These are phyloP conservation scores for Stegodyphus dumicola DNA, from an alignment of 1,140 invertebrate genomes.

Conservation along the genomic window DNA sequence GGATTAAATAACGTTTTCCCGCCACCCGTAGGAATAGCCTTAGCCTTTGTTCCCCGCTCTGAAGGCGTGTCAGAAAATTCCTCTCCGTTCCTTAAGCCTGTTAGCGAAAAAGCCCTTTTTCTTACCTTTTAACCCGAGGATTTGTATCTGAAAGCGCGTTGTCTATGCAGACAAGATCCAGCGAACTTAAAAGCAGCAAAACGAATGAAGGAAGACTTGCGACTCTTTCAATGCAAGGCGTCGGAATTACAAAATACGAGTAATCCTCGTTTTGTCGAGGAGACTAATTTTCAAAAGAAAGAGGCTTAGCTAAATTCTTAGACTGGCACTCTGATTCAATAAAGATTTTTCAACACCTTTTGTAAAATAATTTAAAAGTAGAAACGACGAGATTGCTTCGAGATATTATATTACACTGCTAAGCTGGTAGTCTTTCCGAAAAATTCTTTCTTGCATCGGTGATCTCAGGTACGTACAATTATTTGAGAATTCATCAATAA, in stretches of 20 bases:
- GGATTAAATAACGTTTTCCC: conserved; percentile 57
- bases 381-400: no score
- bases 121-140: conserved; percentile 52
- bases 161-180: not conserved
- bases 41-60: not conserved
- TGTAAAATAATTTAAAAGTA: no score
- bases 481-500: no score
- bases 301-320: conserved; percentile 44
- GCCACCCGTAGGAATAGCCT: conserved; percentile 7
- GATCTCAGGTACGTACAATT: no score
- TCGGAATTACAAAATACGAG: conserved; percentile 1
- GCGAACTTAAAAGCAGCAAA: no score
- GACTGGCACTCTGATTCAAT: conserved; percentile 13
- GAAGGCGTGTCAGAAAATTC: conserved; percentile 46
- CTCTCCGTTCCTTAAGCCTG: conserved; percentile 44
- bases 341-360: conserved; percentile 31
- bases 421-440: no score
- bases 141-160: conserved; percentile 20
- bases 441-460: no score
- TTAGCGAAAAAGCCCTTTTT: conserved; percentile 56
- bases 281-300: conserved; percentile 27
- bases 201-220: not conserved
- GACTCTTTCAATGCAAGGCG: not conserved
- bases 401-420: no score
- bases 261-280: not conserved